phyloP scores from a whole-genome alignment of 2,888 invertebrate species.

The Phanerotoma sp. region DNA sequence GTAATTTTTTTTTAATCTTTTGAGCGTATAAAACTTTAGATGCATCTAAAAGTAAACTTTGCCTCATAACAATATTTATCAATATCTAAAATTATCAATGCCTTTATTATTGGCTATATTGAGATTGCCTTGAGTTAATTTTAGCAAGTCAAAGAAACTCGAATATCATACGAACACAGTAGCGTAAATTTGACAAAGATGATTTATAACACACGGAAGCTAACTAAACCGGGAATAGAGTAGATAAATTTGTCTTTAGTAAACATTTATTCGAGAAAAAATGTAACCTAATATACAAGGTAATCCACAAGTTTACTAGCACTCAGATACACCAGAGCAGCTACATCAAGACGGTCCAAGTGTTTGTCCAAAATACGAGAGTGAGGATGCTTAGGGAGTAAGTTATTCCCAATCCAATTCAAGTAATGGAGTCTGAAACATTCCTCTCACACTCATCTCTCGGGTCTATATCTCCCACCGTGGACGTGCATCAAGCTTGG shows the following conservation, averaged over 20 bases:
- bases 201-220: not conserved
- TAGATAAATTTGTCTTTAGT: not conserved
- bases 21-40: no score
- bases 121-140: no score
- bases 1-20: no score
- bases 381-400: conserved; percentile 46
- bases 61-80: no score
- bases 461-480: conserved; percentile 14
- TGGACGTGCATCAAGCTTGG: conserved; percentile 14
- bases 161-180: no score
- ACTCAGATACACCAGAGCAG: not conserved
- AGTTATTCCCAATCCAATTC: conserved; percentile 53
- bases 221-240: no score
- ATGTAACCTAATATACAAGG: no score
- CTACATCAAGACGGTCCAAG: conserved; percentile 16
- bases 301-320: not conserved
- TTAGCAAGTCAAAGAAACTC: no score
- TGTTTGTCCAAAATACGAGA: conserved; percentile 49
- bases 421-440: conserved; percentile 55
- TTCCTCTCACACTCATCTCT: conserved; percentile 37
- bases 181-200: not conserved
- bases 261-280: not conserved
- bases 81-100: no score
- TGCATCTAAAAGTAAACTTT: no score
- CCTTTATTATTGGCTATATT: no score